Conservation (phyloP, 2,113 vertebrate genomes). For the Caloenas nicobarica region DNA sequence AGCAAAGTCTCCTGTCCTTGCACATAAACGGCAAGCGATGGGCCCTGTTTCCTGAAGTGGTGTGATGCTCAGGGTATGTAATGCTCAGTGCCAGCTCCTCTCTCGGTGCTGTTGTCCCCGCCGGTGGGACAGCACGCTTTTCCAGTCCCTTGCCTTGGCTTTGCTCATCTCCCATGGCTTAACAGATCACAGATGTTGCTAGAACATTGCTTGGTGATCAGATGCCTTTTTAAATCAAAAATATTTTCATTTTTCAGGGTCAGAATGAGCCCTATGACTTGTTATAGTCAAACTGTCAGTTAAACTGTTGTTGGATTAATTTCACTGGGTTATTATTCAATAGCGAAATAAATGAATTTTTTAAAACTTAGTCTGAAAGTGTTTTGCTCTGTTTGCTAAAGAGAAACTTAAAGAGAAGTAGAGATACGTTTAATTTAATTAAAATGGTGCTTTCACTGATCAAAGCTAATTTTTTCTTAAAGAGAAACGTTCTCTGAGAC, state of each 20-base stretch:
- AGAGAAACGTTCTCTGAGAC: neutral
- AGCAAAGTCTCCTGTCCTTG: neutral
- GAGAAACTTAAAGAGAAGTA: neutral
- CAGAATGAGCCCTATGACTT: neutral
- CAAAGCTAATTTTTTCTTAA: neutral
- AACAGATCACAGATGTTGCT: neutral
- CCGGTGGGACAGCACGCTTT: neutral
- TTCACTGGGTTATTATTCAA: neutral
- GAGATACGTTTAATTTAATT: neutral
- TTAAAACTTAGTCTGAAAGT: neutral
- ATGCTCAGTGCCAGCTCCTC: too few relatives aligned
- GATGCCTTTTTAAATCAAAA: neutral
- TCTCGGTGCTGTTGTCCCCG: neutral
- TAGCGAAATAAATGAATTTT: neutral
- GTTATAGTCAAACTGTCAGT: neutral
- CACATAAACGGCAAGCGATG: rapidly evolving
- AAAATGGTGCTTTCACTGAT: neutral
- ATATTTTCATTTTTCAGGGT: neutral
- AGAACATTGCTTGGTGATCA: too few relatives aligned
- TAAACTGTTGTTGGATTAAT: neutral
- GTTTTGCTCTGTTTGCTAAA: neutral
- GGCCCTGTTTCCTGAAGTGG: neutral
- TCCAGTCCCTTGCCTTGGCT: neutral
- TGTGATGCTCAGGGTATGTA: rapidly evolving
- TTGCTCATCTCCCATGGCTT: rapidly evolving